These are phyloP conservation scores for Pseudomyrmex cubaensis DNA, from an alignment of 1,140 invertebrate genomes.

Conservation along the genomic window DNA sequence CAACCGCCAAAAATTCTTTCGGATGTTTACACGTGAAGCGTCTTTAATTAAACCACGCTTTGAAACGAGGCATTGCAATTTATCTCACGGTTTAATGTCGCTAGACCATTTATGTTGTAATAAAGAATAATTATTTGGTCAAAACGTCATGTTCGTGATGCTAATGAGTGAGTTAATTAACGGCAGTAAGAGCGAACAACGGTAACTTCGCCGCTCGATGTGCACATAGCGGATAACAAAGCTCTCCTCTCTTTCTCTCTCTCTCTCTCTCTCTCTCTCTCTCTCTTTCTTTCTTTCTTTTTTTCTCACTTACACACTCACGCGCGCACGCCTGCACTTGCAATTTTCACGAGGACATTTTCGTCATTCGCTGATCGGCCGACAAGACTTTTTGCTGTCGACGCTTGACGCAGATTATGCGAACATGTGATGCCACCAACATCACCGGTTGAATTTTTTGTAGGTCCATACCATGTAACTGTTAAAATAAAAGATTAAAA, in stretches of 20 bases:
- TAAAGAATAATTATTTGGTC: slow-evolving; percentile 51
- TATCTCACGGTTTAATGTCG: slow-evolving; percentile 9
- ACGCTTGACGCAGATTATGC: slow-evolving; percentile 35
- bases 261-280: background rate
- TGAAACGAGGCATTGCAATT: background rate
- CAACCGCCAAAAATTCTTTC: too few species aligned
- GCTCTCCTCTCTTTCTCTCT: background rate
- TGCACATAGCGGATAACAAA: slow-evolving; percentile 17
- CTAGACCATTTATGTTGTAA: slow-evolving; percentile 17
- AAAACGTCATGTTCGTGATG: background rate
- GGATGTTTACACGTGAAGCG: too few species aligned
- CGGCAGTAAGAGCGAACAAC: slow-evolving; percentile 21
- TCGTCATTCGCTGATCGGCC: background rate
- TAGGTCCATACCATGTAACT: background rate
- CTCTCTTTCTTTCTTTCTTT: background rate
- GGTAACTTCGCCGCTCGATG: background rate
- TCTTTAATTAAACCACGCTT: background rate
- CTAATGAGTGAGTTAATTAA: slow-evolving; percentile 40
- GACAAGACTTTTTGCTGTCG: slow-evolving; percentile 16
- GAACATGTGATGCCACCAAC: background rate
- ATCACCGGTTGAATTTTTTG: slow-evolving; percentile 31
- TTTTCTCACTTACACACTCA: too few species aligned
- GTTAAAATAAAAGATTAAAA: slow-evolving; percentile 31
- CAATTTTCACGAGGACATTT: slow-evolving; percentile 42
- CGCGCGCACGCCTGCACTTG: background rate